Base-by-base conservation (phyloP, 2,113 vertebrate genomes). In the Podarcis muralis region DNA sequence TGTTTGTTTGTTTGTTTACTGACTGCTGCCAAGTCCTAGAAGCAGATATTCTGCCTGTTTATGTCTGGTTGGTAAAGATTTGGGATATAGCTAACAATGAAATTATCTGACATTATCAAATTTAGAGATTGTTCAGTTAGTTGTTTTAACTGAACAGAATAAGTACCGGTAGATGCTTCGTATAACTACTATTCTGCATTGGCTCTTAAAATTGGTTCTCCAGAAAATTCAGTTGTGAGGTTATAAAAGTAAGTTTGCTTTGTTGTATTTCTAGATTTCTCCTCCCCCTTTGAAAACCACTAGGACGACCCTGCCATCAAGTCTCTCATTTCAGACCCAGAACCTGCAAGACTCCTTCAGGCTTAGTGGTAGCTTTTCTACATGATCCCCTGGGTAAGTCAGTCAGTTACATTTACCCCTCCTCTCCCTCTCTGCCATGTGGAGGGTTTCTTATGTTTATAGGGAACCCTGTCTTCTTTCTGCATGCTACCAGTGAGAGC, bases 331-430 rank as follows among this genome's bases (percentile, higher is more conserved):
- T 74, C 53, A 18, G 66, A 25, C 2, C 66, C 30, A 66, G 81
- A 0, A 0, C 85, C 57, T 20, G 71, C 83, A 81, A n/a, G 6
- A 66, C 13, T 11, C 35, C 0, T 0, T 25, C 6, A 30, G n/a
- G 18, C 40, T 82, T 16, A 71, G 43, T 43, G 48, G n/a, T 4
- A 3, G 8, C 68, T 48, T 77, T 43, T 23, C 22, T 69, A 59
- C 72, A 6, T 27, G 7, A 23, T 43, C 57, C 20, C 35, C 37
- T 12, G 48, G n/a, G 65, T 9, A 79, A 65, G 35, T 68, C 23
- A 65, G 35, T 53, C 48, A 53, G 48, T 53, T 53, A 53, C 48
- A 53, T 53, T 53, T 12, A 53, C 48, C 48, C 48, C 48, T 53
- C 48, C 48, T 48, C 11, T 48, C 48, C 9, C 2, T 12, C 43